Percentiles rank a stretch among this genome's conserved stretches.
Evolutionary conservation across 2,888 invertebrate species (phyloP).

Genomic region (Oscheius sp.): DNA sequence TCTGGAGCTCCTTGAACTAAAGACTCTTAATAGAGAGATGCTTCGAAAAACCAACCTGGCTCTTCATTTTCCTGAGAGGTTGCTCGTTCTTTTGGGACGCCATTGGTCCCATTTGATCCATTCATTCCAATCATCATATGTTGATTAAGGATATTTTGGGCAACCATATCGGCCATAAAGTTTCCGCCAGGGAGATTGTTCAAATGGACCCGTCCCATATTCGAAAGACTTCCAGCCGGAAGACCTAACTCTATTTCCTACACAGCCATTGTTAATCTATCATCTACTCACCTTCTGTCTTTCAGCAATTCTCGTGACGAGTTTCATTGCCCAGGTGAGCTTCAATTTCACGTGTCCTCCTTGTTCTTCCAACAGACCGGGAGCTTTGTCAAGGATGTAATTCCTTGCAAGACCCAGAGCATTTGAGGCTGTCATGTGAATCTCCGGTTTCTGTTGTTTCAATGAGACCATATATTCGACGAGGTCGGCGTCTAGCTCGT

Average conservation of each 20-base stretch:
- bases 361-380: conserved; percentile 71
- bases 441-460: conserved; percentile 55
- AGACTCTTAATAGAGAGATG: not conserved
- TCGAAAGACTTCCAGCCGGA: conserved; percentile 52
- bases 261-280: not conserved
- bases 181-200: conserved; percentile 47
- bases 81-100: not conserved
- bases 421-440: conserved; percentile 65
- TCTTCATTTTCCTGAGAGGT: conserved; percentile 28
- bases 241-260: conserved; percentile 54
- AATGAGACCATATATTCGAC: conserved; percentile 68
- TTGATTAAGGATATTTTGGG: conserved; percentile 51
- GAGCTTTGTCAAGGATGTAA: conserved; percentile 70
- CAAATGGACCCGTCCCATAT: conserved; percentile 47
- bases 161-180: conserved; percentile 55
- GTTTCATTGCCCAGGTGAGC: conserved; percentile 72
- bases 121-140: conserved; percentile 46
- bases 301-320: conserved; percentile 60
- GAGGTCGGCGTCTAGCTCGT: conserved; percentile 68
- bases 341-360: conserved; percentile 72
- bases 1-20: conserved; percentile 36
- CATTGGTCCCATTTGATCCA: conserved; percentile 1
- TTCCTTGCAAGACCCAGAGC: conserved; percentile 71
- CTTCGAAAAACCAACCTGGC: not conserved
- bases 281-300: conserved; percentile 37